Percentiles rank a stretch among this genome's conserved stretches.
phyloP scores from a whole-genome alignment of 1,140 invertebrate species.

The Wasmannia auropunctata region DNA sequence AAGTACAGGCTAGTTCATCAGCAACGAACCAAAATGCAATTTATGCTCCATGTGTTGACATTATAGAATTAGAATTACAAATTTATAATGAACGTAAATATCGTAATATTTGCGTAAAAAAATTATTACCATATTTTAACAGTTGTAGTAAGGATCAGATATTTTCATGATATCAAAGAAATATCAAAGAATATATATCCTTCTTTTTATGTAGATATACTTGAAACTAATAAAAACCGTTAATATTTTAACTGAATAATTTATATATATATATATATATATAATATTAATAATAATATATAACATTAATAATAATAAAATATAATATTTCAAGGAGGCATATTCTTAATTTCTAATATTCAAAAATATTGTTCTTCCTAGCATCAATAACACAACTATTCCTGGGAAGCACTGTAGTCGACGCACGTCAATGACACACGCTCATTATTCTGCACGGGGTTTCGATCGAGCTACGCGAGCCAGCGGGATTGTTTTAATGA shows the following conservation, averaged over 20 bases:
- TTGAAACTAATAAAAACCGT: neutral
- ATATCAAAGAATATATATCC: neutral
- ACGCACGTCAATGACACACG: conserved; percentile 64
- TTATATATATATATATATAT: no score
- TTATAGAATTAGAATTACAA: no score
- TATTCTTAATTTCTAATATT: neutral
- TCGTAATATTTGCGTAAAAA: neutral
- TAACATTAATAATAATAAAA: neutral
- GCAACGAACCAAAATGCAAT: neutral
- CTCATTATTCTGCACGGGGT: conserved; percentile 77
- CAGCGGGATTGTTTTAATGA: conserved; percentile 78
- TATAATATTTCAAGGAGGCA: no score
- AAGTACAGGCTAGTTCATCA: conserved; percentile 26
- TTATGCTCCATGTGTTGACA: neutral
- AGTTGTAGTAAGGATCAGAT: neutral
- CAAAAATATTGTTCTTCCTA: neutral
- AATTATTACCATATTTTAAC: neutral
- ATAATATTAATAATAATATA: neutral
- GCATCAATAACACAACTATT: neutral
- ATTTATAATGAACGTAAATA: neutral
- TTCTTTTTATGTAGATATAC: neutral
- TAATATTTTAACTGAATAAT: conserved; percentile 25
- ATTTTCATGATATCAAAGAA: neutral
- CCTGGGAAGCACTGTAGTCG: conserved; percentile 44
- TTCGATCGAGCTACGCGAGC: conserved; percentile 73